Evolutionary conservation across 2,888 invertebrate genomes (phyloP).

Genomic region (Apoda limacodes): DNA sequence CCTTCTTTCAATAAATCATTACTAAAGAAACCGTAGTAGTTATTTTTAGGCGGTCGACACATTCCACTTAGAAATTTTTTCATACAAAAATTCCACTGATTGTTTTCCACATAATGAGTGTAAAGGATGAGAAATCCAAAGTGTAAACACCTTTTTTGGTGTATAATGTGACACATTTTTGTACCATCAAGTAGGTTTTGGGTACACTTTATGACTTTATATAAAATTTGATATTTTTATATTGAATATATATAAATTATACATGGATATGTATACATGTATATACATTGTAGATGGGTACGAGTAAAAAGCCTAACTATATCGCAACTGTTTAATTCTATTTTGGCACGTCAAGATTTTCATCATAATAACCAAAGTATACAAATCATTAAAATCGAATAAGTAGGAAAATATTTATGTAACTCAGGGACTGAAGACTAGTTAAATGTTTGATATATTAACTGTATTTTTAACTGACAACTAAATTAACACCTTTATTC

Average conservation of each 20-base stretch:
- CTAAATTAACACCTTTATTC: conserved; percentile 61
- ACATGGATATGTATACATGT: conserved; percentile 70
- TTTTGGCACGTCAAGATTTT: conserved; percentile 68
- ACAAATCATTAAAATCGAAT: conserved; percentile 68
- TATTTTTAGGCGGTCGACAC: conserved; percentile 68
- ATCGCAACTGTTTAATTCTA: conserved; percentile 69
- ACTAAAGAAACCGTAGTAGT: conserved; percentile 62
- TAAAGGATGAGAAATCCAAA: conserved; percentile 61
- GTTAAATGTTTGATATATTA: conserved; percentile 69
- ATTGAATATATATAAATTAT: conserved; percentile 70
- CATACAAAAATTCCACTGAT: conserved; percentile 61
- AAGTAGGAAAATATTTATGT: conserved; percentile 70
- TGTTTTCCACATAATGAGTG: conserved; percentile 62
- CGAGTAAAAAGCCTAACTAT: conserved; percentile 65
- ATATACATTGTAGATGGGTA: conserved; percentile 70
- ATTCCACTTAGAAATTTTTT: conserved; percentile 65
- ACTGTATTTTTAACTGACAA: conserved; percentile 64
- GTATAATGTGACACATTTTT: conserved; percentile 54
- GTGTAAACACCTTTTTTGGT: conserved; percentile 59
- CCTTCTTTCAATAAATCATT: conserved; percentile 69
- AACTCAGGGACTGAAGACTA: conserved; percentile 69
- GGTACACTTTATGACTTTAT: conserved; percentile 71
- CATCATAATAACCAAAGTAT: conserved; percentile 70
- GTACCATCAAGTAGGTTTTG: conserved; percentile 70
- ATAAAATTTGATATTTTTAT: conserved; percentile 70